These are phyloP conservation scores for Abscondita cerata DNA, from an alignment of 2,888 invertebrate species.

Conservation along the genomic window DNA sequence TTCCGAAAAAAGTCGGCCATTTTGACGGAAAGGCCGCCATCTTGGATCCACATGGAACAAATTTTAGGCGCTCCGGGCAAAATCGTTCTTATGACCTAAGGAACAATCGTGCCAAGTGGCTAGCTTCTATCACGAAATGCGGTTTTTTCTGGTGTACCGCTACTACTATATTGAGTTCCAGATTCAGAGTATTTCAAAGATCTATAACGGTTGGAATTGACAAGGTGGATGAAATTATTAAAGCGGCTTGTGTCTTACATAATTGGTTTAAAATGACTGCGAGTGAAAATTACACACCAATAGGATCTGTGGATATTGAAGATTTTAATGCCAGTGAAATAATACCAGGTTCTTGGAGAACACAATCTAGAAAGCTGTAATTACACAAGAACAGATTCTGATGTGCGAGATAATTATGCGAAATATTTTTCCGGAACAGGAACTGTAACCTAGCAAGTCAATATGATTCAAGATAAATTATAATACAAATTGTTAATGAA, in stretches of 20 bases:
- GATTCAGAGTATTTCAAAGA: slow-evolving; percentile 27
- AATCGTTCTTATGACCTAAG: no score
- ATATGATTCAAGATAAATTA: slow-evolving; percentile 34
- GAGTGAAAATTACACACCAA: slow-evolving; percentile 33
- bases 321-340: slow-evolving; percentile 8
- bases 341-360: slow-evolving; percentile 38
- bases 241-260: slow-evolving; percentile 15
- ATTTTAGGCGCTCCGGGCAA: no score
- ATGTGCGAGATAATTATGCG: slow-evolving; percentile 25
- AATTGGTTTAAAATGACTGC: slow-evolving; percentile 34
- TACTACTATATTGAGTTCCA: slow-evolving; percentile 14
- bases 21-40: no score
- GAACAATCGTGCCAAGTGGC: no score
- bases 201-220: slow-evolving; percentile 20
- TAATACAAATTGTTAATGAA: slow-evolving; percentile 21
- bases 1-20: no score
- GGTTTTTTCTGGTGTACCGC: no score
- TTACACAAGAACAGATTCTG: slow-evolving; percentile 27
- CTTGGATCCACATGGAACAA: no score
- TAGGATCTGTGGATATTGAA: slow-evolving; percentile 30
- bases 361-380: slow-evolving; percentile 24
- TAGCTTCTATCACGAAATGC: no score
- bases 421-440: slow-evolving; percentile 37
- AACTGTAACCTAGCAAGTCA: slow-evolving; percentile 37
- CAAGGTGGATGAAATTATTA: slow-evolving; percentile 26